Base-by-base conservation (phyloP, 2,797 vertebrate genomes). In the Heterohyrax brucei region DNA sequence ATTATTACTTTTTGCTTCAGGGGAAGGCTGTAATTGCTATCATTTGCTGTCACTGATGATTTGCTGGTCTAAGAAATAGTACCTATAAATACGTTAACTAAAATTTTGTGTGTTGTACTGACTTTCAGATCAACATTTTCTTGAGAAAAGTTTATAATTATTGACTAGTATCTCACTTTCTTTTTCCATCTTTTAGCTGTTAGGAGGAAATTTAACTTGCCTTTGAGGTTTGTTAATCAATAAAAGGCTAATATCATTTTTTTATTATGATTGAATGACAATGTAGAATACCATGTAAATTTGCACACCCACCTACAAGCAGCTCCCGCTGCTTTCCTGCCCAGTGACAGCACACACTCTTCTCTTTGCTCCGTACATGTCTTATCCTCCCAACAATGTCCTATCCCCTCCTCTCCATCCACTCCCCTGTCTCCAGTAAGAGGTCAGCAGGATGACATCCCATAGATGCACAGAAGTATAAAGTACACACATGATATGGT, bases 151-250 rank as follows among this genome's bases (percentile, higher is more conserved):
- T 5, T 88, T 96, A 64, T 66, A 97, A 95, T 95, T 97, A 96
- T 75, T 94, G 95, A 16, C 10, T 14, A 91, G 77, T 46, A 94
- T 4, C 5, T 96, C 88, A 83, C 44, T 98, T 97, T 91, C 0
- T 91, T 97, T 96, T 44, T 3, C 18, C 26, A 18, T 81, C 26
- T 53, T 56, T 16, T 87, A 95, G 68, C 26, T 96, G 21, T 94
- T 96, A 97, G 85, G 64, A 92, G 18, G 68, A 96, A 96, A 56
- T 97, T 97, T 95, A 97, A 93, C 46, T 30, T 70, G 50, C 95
- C 61, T 98, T 97, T 91, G 53, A 97, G n/a, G 13, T 77, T 82
- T 93, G 39, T 92, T 61, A 95, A 98, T 97, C 91, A n/a, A 66
- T 39, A 94, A 56, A 95, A 77, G 39, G 92, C 22, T 50, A 81